phyloP scores from a whole-genome alignment of 2,888 invertebrate species.

The Drosophila lutescens region DNA sequence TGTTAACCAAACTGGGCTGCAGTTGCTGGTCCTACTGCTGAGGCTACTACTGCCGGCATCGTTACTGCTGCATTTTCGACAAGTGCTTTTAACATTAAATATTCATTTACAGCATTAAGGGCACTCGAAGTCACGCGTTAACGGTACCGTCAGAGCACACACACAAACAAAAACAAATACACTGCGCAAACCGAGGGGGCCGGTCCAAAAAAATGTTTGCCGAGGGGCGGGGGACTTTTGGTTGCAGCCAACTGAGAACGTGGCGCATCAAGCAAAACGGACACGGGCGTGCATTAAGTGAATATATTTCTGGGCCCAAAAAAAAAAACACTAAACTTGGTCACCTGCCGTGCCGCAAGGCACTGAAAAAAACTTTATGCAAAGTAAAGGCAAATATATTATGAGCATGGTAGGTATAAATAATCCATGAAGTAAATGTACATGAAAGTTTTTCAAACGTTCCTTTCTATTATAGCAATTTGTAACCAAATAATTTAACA shows the following conservation, averaged over 20 bases:
- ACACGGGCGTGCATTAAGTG: conserved; percentile 73
- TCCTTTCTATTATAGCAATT: too few species aligned
- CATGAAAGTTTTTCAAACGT: too few species aligned
- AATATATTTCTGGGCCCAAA: conserved; percentile 57
- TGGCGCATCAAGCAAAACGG: conserved; percentile 78
- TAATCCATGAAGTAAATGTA: too few species aligned
- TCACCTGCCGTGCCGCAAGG: conserved; percentile 58
- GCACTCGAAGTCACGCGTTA: conserved; percentile 80
- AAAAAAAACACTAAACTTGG: conserved; percentile 35
- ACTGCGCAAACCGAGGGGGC: conserved; percentile 11
- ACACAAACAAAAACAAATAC: conserved; percentile 19
- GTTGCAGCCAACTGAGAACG: conserved; percentile 58
- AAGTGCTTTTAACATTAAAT: conserved; percentile 81
- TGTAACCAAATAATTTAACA: too few species aligned
- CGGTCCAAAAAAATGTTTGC: conserved; percentile 42
- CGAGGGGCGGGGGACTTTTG: background rate
- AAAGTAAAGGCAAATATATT: too few species aligned
- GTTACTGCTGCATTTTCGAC: conserved; percentile 74
- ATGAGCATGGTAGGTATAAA: too few species aligned
- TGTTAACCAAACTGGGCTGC: conserved; percentile 56
- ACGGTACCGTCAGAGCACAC: conserved; percentile 54
- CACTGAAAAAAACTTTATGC: conserved; percentile 6
- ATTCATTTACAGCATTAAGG: conserved; percentile 81
- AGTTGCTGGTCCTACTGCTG: conserved; percentile 41
- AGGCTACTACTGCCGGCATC: conserved; percentile 37